Evolutionary conservation across 2,113 vertebrate species (phyloP), one percentile per base, ranked within the genome.

Genomic region (Hemibagrus wyckioides): DNA sequence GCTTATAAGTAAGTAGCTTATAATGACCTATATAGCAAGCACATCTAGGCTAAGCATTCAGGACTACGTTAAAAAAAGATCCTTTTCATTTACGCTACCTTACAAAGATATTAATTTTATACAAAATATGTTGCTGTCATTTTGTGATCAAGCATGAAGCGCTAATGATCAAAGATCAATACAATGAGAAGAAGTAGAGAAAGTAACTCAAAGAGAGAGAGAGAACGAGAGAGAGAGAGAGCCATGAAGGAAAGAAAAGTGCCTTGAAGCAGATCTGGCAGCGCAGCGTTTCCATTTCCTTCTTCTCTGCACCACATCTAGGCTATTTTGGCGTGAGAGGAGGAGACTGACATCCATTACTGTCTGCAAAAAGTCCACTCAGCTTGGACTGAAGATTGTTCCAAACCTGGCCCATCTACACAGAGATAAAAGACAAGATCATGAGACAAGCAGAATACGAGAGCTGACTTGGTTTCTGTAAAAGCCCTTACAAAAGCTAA

Each of bases 331-430:
- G 93, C 36, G 93, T 95, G 52, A 96, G 86, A 0, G 93, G 91
- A 7, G 94, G 92, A 2, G 94, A 91, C 54, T 94, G 92, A 80
- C 94, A 36, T 54, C 92, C 94, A 17, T 95, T 96, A 19, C 94
- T 94, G 87, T 93, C 95, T 5, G 89, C 91, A 1, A 98, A 99
- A 84, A 99, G 96, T 94, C 96, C 97, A 87, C 94, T 96, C 14
- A 99, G 88, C 92, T 98, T 99, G 21, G 96, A 97, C 87, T 97
- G 97, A 94, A 99, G 92, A 87, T 97, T 97, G 0, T 96, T 97
- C 98, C 98, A 99, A 82, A 99, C 97, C 73, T 96, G 96, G 84
- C 97, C 97, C 98, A 99, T 99, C 98, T 99, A 92, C 25, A 91
- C 79, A 77, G 36, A 69, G 65, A 91, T 67, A 59, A 75, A 67